Evolutionary conservation across 2,888 invertebrate species (phyloP), one percentile per base, ranked within the genome.

Genomic region (Trichacis sp.): DNA sequence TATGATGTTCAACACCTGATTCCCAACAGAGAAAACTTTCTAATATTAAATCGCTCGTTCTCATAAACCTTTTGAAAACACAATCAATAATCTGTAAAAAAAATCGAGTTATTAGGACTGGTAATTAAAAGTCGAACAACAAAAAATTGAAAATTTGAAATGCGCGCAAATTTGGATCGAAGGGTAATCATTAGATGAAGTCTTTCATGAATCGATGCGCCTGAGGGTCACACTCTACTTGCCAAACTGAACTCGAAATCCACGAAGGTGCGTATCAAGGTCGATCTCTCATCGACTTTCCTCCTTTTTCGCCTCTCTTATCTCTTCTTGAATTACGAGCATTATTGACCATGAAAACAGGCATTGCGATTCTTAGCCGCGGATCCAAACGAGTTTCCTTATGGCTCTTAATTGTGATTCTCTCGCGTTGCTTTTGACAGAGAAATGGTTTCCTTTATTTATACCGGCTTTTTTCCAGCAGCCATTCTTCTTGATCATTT

Each of bases 261-360:
- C 72, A 75, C 72, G 72, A 77, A 80, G 74, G 74, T 79, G 82
- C 79, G 76, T 79, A 82, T 81, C 81, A 81, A 81, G 81, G 80
- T 64, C 80, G 76, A 78, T 79, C 77, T 80, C 75, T 73, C 73
- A 64, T 62, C 66, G 52, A 59, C 50, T 57, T 55, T 64, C 70
- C 57, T 67, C 71, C 71, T 70, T 74, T 70, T 70, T 65, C 71
- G 45, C 48, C 49, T 72, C 68, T 73, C 71, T 68, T 68, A 14
- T 17, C 17, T 5, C 3, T 42, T 4, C 42, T 42, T 15, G 14
- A n/a, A 15, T 42, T 14, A 15, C 11, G 15, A 42, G 18, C 42
- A 42, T 42, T 12, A 42, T 42, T 42, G n/a, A 42, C 42, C 42
- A n/a, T 42, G 42, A 42, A 42, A 42, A 36, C 36, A 36, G 36